Evolutionary conservation across 2,797 vertebrate genomes (phyloP), one percentile per base, ranked within the genome.

Genomic region (Clarias laeviceps): DNA sequence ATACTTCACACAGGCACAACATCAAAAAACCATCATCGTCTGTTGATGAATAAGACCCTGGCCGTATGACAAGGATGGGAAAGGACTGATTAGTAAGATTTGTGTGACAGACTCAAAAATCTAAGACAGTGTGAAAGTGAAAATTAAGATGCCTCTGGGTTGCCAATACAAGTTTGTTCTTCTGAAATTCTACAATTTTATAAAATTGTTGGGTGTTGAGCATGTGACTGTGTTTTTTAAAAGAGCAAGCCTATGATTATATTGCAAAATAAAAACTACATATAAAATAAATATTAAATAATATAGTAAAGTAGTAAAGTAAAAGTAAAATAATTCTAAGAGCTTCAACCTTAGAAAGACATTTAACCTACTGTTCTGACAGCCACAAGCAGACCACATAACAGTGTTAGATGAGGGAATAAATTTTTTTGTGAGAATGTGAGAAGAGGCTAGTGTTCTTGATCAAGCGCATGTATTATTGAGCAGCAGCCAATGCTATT

Each of bases 401-500:
- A 27, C 72, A 83, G 50, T 70, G 37, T 65, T 27, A 8, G 56
- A 37, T 73, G 62, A 62, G 76, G 20, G 37, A 64, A 65, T 82
- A 18, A 4, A 22, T 61, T 87, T 81, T 78, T 85, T 82, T 72
- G 84, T 72, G 72, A 79, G 54, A 29, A 59, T 72, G 84, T 72
- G 72, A 79, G 54, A 29, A 59, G 62, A 69, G 68, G 65, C 34
- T 70, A 22, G 82, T 83, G 87, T 85, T 88, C 87, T 82, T 87
- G 72, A 90, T 88, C 82, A 80, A 54, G 45, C 57, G 27, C 79
- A 72, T 81, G 59, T 61, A 86, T 77, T 89, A 83, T 86, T 64
- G 83, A 82, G 72, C 68, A 82, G 73, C 76, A 78, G 73, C 74
- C 74, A 74, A 22, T 66, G 66, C 80, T 90, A 88, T 90, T 89